Evolutionary conservation across 1,140 invertebrate species (phyloP).

Genomic region (Phocides pigmalion): DNA sequence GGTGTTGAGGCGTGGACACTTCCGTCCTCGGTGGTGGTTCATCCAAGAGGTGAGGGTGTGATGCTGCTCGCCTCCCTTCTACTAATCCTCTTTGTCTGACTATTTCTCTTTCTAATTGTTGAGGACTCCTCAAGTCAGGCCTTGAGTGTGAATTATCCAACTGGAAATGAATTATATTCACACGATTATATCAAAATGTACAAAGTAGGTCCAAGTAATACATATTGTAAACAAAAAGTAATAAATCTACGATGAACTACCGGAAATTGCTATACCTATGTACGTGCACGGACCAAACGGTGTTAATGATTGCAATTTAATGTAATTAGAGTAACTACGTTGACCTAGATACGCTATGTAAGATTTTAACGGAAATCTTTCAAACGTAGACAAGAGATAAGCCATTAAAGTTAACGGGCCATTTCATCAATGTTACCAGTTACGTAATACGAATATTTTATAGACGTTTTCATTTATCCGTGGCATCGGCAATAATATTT

Average conservation of each 20-base stretch:
- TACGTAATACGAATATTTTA: slow-evolving; percentile 13
- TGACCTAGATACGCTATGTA: not conserved
- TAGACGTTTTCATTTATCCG: slow-evolving; percentile 4
- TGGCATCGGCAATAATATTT: slow-evolving; percentile 13
- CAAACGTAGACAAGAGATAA: not conserved
- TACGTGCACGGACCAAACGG: not conserved
- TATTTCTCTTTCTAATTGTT: slow-evolving; percentile 85
- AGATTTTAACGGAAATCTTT: slow-evolving; percentile 5
- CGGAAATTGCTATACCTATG: not conserved
- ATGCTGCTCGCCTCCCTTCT: slow-evolving; percentile 84
- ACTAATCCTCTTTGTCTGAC: slow-evolving; percentile 80
- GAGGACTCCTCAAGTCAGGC: slow-evolving; percentile 82
- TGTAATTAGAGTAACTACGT: not conserved
- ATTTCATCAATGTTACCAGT: slow-evolving; percentile 13
- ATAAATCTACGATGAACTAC: not conserved
- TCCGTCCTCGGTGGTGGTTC: slow-evolving; percentile 78
- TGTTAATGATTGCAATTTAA: slow-evolving; percentile 5
- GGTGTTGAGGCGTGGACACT: slow-evolving; percentile 62
- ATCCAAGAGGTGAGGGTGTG: slow-evolving; percentile 87
- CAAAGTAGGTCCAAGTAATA: not conserved
- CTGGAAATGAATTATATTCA: slow-evolving; percentile 49
- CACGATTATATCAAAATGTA: not conserved
- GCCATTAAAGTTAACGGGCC: slow-evolving; percentile 13
- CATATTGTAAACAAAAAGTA: not conserved
- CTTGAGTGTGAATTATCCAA: slow-evolving; percentile 74